Evolutionary conservation across 2,113 vertebrate species (phyloP).

Genomic region (Elephantulus edwardii): DNA sequence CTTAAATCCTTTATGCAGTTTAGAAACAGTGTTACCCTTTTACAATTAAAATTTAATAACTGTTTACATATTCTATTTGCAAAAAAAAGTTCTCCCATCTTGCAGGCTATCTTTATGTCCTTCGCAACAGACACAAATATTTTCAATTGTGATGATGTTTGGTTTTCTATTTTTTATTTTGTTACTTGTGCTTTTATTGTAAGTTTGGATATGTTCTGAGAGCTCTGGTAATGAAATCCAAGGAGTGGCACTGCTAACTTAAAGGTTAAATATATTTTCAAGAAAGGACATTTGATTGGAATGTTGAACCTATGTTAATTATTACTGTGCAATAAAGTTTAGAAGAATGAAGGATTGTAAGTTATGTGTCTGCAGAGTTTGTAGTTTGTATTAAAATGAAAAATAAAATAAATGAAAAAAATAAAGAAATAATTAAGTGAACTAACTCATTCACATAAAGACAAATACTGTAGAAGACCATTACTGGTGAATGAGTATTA

Average conservation of each 20-base stretch:
- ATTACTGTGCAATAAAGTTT: background rate
- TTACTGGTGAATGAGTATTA: too few relatives aligned
- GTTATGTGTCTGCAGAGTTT: background rate
- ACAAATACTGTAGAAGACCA: too few relatives aligned
- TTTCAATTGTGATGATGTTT: background rate
- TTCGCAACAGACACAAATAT: background rate
- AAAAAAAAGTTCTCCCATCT: background rate
- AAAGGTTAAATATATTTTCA: background rate
- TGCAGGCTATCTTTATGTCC: background rate
- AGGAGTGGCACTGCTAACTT: too few relatives aligned
- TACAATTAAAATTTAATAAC: background rate
- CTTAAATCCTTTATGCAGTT: conserved; percentile 1
- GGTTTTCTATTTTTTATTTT: background rate
- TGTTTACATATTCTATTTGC: background rate
- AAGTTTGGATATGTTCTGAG: background rate
- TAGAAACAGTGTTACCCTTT: background rate
- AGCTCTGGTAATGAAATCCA: too few relatives aligned
- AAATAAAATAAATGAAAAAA: background rate
- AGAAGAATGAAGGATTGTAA: background rate
- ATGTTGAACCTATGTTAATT: background rate
- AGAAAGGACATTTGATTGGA: background rate
- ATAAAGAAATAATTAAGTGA: too few relatives aligned
- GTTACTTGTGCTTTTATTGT: background rate
- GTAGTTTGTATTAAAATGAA: background rate
- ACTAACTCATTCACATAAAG: too few relatives aligned